Percentiles rank a stretch among this genome's conserved stretches.
Conservation (phyloP, 2,888 invertebrate species). For the Drosophila neutralis region DNA sequence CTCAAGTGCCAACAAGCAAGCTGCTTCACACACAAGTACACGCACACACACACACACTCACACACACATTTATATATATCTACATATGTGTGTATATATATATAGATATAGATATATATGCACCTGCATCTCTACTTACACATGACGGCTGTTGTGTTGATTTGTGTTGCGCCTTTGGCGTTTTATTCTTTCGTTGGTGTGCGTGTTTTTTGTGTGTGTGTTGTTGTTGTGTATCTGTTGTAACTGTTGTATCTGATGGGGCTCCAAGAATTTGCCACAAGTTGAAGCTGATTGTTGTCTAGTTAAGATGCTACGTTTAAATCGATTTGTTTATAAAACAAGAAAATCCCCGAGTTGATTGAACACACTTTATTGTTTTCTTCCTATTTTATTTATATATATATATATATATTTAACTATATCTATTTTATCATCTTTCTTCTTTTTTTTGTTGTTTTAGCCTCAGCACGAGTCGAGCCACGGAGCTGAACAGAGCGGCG, state of each 20-base stretch:
- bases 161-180: conserved; percentile 18
- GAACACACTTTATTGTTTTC: conserved; percentile 62
- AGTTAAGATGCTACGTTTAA: conserved; percentile 5
- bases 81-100: not conserved
- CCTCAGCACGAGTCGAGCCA: conserved; percentile 46
- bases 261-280: conserved; percentile 9
- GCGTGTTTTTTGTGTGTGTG: conserved; percentile 8
- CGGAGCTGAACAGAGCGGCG: conserved; percentile 40
- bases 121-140: conserved; percentile 43
- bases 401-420: not conserved
- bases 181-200: conserved; percentile 11
- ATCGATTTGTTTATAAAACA: conserved; percentile 42
- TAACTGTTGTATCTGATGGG: conserved; percentile 40
- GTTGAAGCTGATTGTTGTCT: conserved; percentile 10
- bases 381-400: not conserved
- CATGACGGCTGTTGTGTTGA: conserved; percentile 44
- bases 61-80: no score
- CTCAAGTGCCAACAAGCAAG: conserved; percentile 63
- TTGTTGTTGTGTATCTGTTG: not conserved
- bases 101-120: not conserved
- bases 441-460: conserved; percentile 22
- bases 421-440: not conserved
- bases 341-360: conserved; percentile 70
- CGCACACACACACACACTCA: not conserved
- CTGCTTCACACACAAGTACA: conserved; percentile 40